Conservation (phyloP, 2,888 invertebrate genomes). For the Parelbella ahira region DNA sequence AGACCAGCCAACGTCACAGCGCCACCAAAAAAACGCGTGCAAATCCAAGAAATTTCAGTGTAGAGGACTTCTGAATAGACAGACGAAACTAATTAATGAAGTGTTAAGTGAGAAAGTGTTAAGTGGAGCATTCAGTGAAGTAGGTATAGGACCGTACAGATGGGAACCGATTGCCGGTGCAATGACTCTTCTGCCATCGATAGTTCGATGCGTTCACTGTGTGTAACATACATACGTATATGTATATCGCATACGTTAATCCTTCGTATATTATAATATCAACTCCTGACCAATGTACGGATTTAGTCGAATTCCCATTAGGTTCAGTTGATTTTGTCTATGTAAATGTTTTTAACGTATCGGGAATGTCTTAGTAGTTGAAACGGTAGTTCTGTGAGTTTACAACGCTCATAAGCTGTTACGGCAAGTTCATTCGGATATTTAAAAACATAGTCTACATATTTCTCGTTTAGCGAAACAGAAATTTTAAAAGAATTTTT, state of each 20-base stretch:
- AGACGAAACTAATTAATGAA: constrained; percentile 1
- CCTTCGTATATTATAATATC: constrained; percentile 25
- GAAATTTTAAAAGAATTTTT: no score
- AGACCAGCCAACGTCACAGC: constrained; percentile 48
- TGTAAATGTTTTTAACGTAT: constrained; percentile 17
- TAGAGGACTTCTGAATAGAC: constrained; percentile 50
- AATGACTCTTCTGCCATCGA: constrained; percentile 19
- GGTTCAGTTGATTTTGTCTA: constrained; percentile 20
- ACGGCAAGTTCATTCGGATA: no score
- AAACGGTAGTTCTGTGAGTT: no score
- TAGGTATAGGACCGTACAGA: neutral
- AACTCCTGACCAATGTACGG: constrained; percentile 23
- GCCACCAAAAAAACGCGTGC: constrained; percentile 88
- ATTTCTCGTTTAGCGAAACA: no score
- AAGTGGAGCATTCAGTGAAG: neutral
- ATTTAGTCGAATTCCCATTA: constrained; percentile 17
- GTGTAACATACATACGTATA: neutral
- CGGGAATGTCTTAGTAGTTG: constrained; percentile 21
- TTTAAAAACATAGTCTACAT: no score
- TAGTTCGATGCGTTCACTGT: constrained; percentile 14
- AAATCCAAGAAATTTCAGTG: constrained; percentile 90
- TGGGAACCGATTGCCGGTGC: constrained; percentile 4
- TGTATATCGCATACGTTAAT: constrained; percentile 13
- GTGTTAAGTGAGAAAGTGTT: neutral
- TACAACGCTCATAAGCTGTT: no score